phyloP scores from a whole-genome alignment of 1,140 invertebrate species.

The Microvelia longipes region DNA sequence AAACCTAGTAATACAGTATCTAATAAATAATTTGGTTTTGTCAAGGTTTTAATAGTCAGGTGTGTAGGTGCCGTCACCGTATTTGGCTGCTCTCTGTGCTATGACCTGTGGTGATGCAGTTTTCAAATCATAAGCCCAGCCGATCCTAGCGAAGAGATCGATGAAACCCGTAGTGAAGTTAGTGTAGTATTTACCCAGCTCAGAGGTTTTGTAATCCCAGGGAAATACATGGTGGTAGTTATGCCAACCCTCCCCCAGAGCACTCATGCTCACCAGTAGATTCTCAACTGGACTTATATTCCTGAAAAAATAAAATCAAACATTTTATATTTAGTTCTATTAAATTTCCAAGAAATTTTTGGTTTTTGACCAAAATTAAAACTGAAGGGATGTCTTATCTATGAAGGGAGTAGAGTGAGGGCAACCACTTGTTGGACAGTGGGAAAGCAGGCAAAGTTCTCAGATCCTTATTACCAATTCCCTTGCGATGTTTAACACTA shows the following conservation, averaged over 20 bases:
- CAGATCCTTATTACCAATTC: too few relatives aligned
- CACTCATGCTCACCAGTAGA: conserved; percentile 46
- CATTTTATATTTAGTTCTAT: background rate
- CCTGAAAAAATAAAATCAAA: conserved; percentile 30
- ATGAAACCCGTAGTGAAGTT: conserved; percentile 58
- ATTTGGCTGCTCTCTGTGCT: conserved; percentile 37
- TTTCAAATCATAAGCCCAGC: conserved; percentile 54
- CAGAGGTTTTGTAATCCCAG: conserved; percentile 76
- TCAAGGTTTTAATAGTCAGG: background rate
- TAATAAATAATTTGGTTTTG: too few relatives aligned
- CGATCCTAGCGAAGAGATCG: conserved; percentile 49
- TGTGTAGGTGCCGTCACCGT: conserved; percentile 42
- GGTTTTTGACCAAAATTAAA: too few relatives aligned
- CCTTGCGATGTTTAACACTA: too few relatives aligned
- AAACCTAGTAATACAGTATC: too few relatives aligned
- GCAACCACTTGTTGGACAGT: too few relatives aligned
- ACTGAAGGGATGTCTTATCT: too few relatives aligned
- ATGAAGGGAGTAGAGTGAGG: too few relatives aligned
- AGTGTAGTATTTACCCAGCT: conserved; percentile 47
- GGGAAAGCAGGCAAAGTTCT: too few relatives aligned
- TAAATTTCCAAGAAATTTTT: too few relatives aligned
- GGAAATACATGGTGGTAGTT: conserved; percentile 89
- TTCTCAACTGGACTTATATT: conserved; percentile 59
- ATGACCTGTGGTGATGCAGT: conserved; percentile 47
- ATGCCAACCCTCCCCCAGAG: conserved; percentile 76